These are phyloP conservation scores for Pagrus major DNA, from an alignment of 2,113 vertebrate species.

Conservation along the genomic window DNA sequence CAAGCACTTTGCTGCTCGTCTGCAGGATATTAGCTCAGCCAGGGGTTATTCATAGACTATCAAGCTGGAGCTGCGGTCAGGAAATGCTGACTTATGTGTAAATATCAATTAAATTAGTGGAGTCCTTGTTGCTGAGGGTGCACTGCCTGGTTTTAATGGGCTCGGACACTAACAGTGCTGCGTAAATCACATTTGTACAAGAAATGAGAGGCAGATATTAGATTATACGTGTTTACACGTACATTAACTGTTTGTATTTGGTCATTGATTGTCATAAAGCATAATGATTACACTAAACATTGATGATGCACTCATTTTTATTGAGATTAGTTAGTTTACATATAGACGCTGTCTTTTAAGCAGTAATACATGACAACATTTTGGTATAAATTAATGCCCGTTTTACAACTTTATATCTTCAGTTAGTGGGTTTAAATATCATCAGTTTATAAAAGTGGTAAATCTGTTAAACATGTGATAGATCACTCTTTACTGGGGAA, in stretches of 20 bases:
- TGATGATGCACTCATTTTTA: constrained; percentile 22
- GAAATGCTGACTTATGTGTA: constrained; percentile 83
- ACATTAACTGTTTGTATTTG: constrained; percentile 37
- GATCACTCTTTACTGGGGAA: background rate
- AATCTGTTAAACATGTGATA: background rate
- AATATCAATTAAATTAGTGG: constrained; percentile 80
- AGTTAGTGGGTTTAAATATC: background rate
- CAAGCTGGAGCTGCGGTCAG: constrained; percentile 59
- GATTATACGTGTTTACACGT: constrained; percentile 60
- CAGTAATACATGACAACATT: background rate
- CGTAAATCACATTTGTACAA: constrained; percentile 70
- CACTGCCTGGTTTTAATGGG: constrained; percentile 64
- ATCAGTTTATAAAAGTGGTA: background rate
- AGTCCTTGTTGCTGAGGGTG: constrained; percentile 70
- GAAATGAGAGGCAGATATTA: constrained; percentile 50
- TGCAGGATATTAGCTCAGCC: constrained; percentile 71
- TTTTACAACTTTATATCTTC: background rate
- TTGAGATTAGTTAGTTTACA: constrained; percentile 9
- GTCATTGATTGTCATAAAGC: constrained; percentile 34
- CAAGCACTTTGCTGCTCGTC: constrained; percentile 79
- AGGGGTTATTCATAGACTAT: constrained; percentile 71
- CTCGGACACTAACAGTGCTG: constrained; percentile 35
- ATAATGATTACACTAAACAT: background rate
- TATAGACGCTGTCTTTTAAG: background rate
- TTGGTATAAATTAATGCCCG: background rate